Percentiles rank a stretch among this genome's conserved stretches.
Conservation (phyloP, 2,888 invertebrate species). For the Himalopsyche anomala region DNA sequence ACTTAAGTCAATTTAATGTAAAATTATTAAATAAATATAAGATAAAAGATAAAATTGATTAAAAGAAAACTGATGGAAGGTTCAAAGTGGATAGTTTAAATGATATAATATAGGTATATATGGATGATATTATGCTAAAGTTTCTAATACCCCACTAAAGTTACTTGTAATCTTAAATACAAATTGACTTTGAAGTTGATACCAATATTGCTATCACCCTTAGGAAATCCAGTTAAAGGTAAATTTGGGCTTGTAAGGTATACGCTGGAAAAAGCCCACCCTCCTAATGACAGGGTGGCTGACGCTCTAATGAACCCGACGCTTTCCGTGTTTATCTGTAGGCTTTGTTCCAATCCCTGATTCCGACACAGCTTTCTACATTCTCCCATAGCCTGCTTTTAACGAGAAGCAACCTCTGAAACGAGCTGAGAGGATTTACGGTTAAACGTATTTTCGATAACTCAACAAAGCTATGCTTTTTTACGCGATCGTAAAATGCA, state of each 20-base stretch:
- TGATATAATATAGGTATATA: too few species aligned
- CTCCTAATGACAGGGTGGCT: conserved; percentile 43
- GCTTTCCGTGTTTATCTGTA: conserved; percentile 45
- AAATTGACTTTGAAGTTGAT: conserved; percentile 42
- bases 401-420: conserved; percentile 28
- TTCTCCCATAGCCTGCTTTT: conserved; percentile 27
- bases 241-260: conserved; percentile 34
- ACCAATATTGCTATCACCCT: conserved; percentile 32
- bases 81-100: background rate
- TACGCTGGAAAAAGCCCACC: conserved; percentile 27
- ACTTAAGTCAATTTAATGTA: too few species aligned
- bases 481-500: conserved; percentile 41
- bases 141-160: background rate
- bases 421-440: conserved; percentile 45
- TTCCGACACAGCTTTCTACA: conserved; percentile 17
- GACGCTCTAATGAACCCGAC: conserved; percentile 47
- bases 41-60: too few species aligned
- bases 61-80: background rate
- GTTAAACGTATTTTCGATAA: conserved; percentile 39
- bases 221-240: conserved; percentile 28
- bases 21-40: too few species aligned
- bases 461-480: conserved; percentile 35
- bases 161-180: conserved; percentile 8
- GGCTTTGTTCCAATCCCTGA: conserved; percentile 43
- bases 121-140: background rate